Evolutionary conservation across 2,113 vertebrate species (phyloP).

Genomic region (Montifringilla adamsi): DNA sequence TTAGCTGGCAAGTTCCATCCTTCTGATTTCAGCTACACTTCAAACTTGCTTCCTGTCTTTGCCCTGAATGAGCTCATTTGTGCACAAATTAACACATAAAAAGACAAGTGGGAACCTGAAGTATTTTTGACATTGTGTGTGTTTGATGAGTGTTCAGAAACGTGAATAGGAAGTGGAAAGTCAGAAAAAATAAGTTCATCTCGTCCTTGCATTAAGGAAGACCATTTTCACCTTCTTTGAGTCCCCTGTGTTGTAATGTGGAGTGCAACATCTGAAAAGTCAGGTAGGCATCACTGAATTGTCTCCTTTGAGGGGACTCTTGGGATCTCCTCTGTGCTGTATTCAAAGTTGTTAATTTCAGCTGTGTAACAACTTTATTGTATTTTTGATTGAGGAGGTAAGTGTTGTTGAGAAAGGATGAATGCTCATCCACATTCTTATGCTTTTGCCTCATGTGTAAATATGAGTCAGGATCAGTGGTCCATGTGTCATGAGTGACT

Average conservation of each 20-base stretch:
- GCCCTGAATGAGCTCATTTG: neutral
- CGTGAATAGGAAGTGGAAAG: neutral
- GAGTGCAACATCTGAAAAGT: neutral
- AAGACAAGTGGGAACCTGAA: neutral
- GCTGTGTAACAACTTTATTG: neutral
- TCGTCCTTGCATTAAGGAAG: neutral
- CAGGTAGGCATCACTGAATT: neutral
- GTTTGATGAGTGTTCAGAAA: neutral
- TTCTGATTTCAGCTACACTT: neutral
- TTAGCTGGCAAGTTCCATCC: neutral
- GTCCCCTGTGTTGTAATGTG: accelerated
- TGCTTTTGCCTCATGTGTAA: neutral
- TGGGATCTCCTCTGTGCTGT: neutral
- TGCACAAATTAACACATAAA: neutral
- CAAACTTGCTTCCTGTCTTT: neutral
- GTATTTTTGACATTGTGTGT: neutral
- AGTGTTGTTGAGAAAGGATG: neutral
- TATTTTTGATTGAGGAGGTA: neutral
- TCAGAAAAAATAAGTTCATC: neutral
- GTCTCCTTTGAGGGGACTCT: neutral
- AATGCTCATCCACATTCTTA: neutral
- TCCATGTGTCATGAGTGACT: neutral
- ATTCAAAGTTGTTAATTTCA: neutral
- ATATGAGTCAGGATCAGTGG: neutral
- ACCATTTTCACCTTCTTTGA: neutral